Evolutionary conservation across 2,888 invertebrate species (phyloP).

Genomic region (Apeira syringaria): DNA sequence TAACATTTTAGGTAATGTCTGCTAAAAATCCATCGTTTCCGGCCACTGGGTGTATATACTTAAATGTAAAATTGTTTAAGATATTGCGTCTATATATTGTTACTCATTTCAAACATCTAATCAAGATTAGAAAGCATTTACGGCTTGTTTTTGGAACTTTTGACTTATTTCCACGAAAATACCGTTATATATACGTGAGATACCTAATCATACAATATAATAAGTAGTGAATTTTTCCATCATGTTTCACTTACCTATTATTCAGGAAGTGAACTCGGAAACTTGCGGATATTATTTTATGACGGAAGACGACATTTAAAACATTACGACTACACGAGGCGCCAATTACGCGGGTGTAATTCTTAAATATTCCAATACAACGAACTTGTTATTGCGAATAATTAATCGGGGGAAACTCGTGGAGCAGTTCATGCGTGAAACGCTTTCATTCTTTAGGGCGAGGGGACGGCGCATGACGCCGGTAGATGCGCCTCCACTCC

Average conservation of each 20-base stretch:
- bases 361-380: conserved; percentile 52
- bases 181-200: too few relatives aligned
- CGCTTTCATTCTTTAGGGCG: conserved; percentile 79
- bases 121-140: too few relatives aligned
- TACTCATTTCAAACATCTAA: too few relatives aligned
- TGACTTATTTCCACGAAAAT: too few relatives aligned
- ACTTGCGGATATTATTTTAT: conserved; percentile 22
- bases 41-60: too few relatives aligned
- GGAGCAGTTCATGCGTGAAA: conserved; percentile 65
- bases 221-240: too few relatives aligned
- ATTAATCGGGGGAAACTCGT: conserved; percentile 73
- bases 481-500: conserved; percentile 39
- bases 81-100: too few relatives aligned
- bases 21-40: too few relatives aligned
- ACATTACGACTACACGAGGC: conserved; percentile 45
- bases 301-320: conserved; percentile 59
- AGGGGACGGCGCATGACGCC: conserved; percentile 42
- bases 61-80: too few relatives aligned
- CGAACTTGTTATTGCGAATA: conserved; percentile 61
- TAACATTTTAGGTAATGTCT: too few relatives aligned
- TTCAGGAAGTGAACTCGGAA: conserved; percentile 22
- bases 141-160: too few relatives aligned
- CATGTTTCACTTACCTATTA: conserved; percentile 23
- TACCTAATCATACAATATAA: too few relatives aligned
- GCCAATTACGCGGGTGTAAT: conserved; percentile 43